These are phyloP conservation scores for Schizotus pectinicornis DNA, from an alignment of 2,888 invertebrate genomes.

Conservation along the genomic window DNA sequence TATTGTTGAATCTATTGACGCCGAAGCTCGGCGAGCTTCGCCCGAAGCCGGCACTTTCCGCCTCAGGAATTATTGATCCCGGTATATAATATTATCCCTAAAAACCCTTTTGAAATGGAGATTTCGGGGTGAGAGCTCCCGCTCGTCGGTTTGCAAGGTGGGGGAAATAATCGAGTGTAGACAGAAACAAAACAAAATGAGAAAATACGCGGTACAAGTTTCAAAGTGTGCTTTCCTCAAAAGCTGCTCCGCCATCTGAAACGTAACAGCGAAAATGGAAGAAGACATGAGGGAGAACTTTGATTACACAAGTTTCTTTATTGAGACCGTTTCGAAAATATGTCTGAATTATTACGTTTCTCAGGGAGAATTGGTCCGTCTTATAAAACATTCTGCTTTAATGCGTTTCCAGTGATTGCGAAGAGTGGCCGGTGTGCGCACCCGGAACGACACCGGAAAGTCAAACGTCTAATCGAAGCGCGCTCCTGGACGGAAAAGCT, in stretches of 20 bases:
- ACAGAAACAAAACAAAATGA: conserved; percentile 52
- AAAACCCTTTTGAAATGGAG: conserved; percentile 57
- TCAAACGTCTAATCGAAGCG: too few relatives aligned
- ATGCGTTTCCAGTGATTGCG: too few relatives aligned
- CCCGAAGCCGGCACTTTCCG: conserved; percentile 35
- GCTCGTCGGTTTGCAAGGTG: conserved; percentile 33
- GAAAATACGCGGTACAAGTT: conserved; percentile 41
- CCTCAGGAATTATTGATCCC: conserved; percentile 41
- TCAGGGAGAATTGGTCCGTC: neutral
- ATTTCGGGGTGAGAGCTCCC: conserved; percentile 48
- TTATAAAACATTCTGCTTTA: neutral
- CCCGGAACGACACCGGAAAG: too few relatives aligned
- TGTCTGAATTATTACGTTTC: conserved; percentile 20
- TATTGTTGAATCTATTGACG: conserved; percentile 52
- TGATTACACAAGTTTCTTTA: conserved; percentile 33
- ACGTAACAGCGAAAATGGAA: conserved; percentile 21
- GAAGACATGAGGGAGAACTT: conserved; percentile 25
- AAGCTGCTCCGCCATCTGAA: conserved; percentile 19
- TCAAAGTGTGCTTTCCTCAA: conserved; percentile 34
- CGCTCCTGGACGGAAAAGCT: too few relatives aligned
- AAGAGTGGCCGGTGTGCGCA: too few relatives aligned
- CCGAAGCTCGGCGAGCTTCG: conserved; percentile 34
- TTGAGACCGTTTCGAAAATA: conserved; percentile 19
- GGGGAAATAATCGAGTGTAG: conserved; percentile 48
- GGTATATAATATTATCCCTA: conserved; percentile 54